Evolutionary conservation across 2,888 invertebrate genomes (phyloP), one percentile per base, ranked within the genome.

Genomic region (Rhamnusium bicolor): DNA sequence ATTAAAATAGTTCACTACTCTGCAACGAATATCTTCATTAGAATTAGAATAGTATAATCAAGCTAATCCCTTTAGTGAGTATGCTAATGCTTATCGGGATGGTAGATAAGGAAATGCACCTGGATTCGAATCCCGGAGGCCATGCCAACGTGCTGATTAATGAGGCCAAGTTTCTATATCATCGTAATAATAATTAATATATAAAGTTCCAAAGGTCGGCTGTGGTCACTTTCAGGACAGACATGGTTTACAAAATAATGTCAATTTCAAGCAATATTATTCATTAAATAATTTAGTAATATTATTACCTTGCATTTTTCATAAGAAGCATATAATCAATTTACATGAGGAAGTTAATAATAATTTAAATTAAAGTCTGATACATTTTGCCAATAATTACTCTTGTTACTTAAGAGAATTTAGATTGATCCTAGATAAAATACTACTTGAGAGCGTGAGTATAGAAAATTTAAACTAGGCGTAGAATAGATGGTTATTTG

Each of bases 171-270:
- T 78, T 76, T 76, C 72, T 72, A 46, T 61, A 74, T 74, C 73
- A 70, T 71, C 73, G 73, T 78, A 79, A 78, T 70, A 74, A 79
- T 79, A 79, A 79, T 81, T 81, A 81, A 79, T 81, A 81, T 73
- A 74, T 63, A 71, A 71, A 72, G 74, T 69, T 71, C 69, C 69
- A 72, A 73, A 76, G 77, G 77, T 66, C 32, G 58, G 40, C 61
- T 75, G 61, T 70, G 73, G 75, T 53, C 69, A 72, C 56, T 74
- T 51, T 12, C 18, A n/a, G n/a, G n/a, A 10, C 51, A 8, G 51
- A 19, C 18, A 51, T 51, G 18, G 19, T 8, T 18, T 7, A 19
- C 51, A 51, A 5, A 7, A 2, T 49, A 49, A 18, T 18, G 51
- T 19, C 51, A 51, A 8, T 51, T 19, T 51, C 51, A 51, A 51